phyloP scores from a whole-genome alignment of 2,888 invertebrate species.

The Nymphalis polychloros region DNA sequence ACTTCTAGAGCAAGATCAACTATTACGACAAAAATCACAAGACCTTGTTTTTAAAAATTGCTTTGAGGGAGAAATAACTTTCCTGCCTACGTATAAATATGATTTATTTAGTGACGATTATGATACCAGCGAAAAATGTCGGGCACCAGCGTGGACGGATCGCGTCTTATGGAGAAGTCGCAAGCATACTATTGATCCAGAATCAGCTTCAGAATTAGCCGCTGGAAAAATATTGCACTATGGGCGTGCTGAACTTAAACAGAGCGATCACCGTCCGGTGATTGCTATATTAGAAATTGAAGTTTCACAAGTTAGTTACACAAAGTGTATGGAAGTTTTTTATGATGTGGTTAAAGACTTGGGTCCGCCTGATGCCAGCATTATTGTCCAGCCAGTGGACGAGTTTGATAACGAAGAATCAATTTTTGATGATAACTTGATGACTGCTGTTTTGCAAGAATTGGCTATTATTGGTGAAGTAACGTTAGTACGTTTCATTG shows the following conservation, averaged over 20 bases:
- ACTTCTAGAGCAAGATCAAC: constrained; percentile 93
- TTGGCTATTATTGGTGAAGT: constrained; percentile 93
- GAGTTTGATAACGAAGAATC: constrained; percentile 75
- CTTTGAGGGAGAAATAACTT: constrained; percentile 93
- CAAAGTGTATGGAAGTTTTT: constrained; percentile 89
- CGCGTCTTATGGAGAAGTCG: constrained; percentile 95
- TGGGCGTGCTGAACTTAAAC: constrained; percentile 96
- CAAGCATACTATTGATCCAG: constrained; percentile 87
- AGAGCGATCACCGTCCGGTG: constrained; percentile 98
- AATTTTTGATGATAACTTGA: constrained; percentile 90
- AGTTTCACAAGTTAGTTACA: constrained; percentile 89
- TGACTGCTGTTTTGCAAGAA: constrained; percentile 89
- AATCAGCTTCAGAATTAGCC: constrained; percentile 84
- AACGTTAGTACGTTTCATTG: constrained; percentile 94
- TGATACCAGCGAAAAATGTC: constrained; percentile 98
- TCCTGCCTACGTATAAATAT: constrained; percentile 99
- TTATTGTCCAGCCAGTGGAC: constrained; percentile 85
- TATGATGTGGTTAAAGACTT: constrained; percentile 91
- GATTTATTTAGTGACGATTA: constrained; percentile 99
- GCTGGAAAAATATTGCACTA: constrained; percentile 93
- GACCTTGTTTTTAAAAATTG: constrained; percentile 96
- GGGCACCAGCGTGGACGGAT: constrained; percentile 99
- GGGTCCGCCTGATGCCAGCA: constrained; percentile 97
- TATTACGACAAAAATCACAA: constrained; percentile 89
- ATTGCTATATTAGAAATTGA: constrained; percentile 95